These are phyloP conservation scores for Tetramorium simillimum DNA, from an alignment of 1,140 invertebrate species.

Conservation along the genomic window DNA sequence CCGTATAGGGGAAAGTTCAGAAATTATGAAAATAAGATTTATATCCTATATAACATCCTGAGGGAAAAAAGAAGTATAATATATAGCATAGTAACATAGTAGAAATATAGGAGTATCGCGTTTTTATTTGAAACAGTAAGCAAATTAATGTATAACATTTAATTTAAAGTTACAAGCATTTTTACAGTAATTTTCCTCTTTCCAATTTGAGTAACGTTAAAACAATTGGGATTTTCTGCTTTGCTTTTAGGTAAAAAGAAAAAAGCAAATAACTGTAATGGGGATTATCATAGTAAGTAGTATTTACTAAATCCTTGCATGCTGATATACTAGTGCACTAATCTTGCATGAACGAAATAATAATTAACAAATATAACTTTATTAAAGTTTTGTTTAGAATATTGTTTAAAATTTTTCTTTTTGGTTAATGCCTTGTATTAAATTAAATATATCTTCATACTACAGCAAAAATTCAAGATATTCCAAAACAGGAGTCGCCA, in stretches of 20 bases:
- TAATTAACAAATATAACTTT: background rate
- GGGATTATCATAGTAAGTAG: conserved; percentile 77
- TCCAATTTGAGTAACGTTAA: conserved; percentile 46
- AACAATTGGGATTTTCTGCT: conserved; percentile 63
- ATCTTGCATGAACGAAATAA: background rate
- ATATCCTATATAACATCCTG: background rate
- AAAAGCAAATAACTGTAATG: conserved; percentile 73
- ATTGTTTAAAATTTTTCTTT: too few relatives aligned
- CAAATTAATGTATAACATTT: conserved; percentile 30
- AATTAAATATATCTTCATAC: conserved; percentile 32
- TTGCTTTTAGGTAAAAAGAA: conserved; percentile 79
- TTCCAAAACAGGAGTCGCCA: conserved; percentile 82
- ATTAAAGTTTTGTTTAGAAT: background rate
- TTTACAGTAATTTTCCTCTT: conserved; percentile 56
- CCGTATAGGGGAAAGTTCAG: background rate
- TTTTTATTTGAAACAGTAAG: conserved; percentile 33
- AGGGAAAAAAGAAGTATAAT: conserved; percentile 14
- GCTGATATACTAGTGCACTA: background rate
- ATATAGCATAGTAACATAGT: background rate
- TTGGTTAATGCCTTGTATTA: background rate
- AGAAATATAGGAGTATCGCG: background rate
- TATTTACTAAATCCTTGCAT: conserved; percentile 15
- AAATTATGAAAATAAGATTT: background rate
- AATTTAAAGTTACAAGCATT: conserved; percentile 61
- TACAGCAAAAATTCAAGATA: conserved; percentile 87